Evolutionary conservation across 2,113 vertebrate species (phyloP).

Genomic region (Alethe diademata): DNA sequence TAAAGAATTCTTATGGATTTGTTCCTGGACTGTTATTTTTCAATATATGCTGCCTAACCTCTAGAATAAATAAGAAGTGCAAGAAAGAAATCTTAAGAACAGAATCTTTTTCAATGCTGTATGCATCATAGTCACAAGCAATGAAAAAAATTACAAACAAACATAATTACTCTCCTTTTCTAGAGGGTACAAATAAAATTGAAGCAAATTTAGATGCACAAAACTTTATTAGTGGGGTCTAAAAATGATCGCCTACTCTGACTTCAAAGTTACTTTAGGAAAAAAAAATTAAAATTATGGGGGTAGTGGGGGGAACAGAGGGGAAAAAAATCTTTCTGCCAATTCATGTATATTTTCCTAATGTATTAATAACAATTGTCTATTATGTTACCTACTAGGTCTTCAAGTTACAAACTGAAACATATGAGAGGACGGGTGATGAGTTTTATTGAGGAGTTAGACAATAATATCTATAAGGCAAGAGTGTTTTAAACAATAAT

Average conservation of each 20-base stretch:
- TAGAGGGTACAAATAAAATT: not conserved
- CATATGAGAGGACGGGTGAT: not conserved
- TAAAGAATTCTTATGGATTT: not conserved
- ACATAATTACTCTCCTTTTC: not conserved
- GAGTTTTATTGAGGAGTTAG: not conserved
- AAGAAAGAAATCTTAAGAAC: not conserved
- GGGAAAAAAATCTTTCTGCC: not conserved
- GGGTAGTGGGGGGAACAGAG: accelerated
- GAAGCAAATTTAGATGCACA: not conserved
- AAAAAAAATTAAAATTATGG: not conserved
- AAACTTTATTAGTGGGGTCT: not conserved
- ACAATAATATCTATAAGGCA: not conserved
- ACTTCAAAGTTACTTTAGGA: not conserved
- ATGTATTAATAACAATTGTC: not conserved
- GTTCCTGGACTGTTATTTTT: not conserved
- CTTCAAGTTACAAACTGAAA: not conserved
- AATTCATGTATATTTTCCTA: not conserved
- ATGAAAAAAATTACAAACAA: not conserved
- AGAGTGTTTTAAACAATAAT: not conserved
- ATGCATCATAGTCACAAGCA: not conserved
- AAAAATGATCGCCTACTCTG: not conserved
- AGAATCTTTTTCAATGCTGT: not conserved
- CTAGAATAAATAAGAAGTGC: not conserved
- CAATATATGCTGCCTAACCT: not conserved
- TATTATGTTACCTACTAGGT: not conserved